Evolutionary conservation across 2,113 vertebrate species (phyloP).

Genomic region (Tachycineta bicolor): DNA sequence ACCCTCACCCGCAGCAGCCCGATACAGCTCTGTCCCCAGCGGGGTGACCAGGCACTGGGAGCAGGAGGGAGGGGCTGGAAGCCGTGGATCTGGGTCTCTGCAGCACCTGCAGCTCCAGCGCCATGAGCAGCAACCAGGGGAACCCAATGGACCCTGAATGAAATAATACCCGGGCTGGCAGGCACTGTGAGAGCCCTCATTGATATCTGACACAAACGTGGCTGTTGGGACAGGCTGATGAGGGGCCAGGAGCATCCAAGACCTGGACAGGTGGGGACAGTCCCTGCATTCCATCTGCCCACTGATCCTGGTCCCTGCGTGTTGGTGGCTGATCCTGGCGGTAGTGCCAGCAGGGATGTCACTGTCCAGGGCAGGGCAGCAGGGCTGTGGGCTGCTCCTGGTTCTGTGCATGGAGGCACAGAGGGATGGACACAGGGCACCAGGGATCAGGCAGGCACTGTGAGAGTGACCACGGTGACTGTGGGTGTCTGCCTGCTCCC

Average conservation of each 20-base stretch:
- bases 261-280: background rate
- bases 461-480: fast-evolving
- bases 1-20: fast-evolving
- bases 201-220: conserved; percentile 62
- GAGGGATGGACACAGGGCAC: background rate
- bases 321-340: background rate
- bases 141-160: conserved; percentile 71
- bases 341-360: background rate
- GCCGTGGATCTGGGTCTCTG: background rate
- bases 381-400: background rate
- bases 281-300: background rate
- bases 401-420: fast-evolving
- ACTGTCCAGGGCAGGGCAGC: background rate
- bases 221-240: conserved; percentile 38
- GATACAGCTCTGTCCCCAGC: fast-evolving
- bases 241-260: background rate
- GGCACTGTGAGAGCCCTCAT: conserved; percentile 61
- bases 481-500: fast-evolving
- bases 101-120: background rate
- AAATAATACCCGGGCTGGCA: conserved; percentile 62
- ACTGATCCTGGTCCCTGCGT: fast-evolving
- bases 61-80: background rate
- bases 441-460: background rate
- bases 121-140: background rate
- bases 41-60: background rate